Evolutionary conservation across 2,113 vertebrate species (phyloP).

Genomic region (Eonycteris spelaea): DNA sequence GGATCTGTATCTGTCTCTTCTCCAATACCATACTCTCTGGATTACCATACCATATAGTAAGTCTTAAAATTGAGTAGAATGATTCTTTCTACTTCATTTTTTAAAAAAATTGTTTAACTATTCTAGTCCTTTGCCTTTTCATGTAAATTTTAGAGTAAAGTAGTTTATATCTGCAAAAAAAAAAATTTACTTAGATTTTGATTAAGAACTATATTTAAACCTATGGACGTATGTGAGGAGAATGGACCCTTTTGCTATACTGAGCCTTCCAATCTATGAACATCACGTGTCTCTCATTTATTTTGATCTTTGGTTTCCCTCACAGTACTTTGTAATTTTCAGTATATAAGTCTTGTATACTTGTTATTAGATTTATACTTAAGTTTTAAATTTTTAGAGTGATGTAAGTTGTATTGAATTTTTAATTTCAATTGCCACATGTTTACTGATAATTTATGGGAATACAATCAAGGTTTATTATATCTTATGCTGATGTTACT

Average conservation of each 20-base stretch:
- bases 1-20: not conserved
- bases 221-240: not conserved
- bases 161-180: not conserved
- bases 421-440: not conserved
- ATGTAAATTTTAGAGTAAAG: not conserved
- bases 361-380: not conserved
- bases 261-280: not conserved
- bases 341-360: not conserved
- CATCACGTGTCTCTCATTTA: not conserved
- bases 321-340: not conserved
- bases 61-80: not conserved
- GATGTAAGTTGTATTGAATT: not conserved
- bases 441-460: not conserved
- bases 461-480: not conserved
- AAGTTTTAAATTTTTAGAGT: not conserved
- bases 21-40: not conserved
- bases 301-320: conserved; percentile 12
- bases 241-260: not conserved
- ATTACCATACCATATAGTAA: not conserved
- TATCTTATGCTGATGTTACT: not conserved
- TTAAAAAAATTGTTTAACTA: not conserved
- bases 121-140: not conserved
- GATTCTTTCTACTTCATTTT: not conserved
- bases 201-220: not conserved
- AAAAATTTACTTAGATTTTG: not conserved